Evolutionary conservation across 2,797 vertebrate genomes (phyloP), one percentile per base, ranked within the genome.

Genomic region (Cottoperca gobio): DNA sequence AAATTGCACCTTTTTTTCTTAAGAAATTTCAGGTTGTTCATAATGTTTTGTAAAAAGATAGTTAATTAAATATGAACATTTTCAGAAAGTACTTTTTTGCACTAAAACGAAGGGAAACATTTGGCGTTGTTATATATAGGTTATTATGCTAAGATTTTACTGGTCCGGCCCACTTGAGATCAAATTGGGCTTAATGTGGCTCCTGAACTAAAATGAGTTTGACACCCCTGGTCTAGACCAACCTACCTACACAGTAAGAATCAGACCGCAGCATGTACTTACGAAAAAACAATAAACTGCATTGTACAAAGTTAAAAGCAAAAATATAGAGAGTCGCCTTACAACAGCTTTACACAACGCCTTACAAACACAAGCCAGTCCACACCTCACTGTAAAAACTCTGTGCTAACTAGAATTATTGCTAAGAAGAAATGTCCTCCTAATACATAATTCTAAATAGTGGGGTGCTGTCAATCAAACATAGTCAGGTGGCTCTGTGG

Each of bases 391-490:
- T n/a, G 12, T 39, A 53, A 69, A 69, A 45, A 8, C 17, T 33
- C 14, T 9, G 7, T 1, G 10, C 8, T 23, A n/a, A 33, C 31
- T 33, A 43, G 21, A 81, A n/a, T 11, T 23, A 40, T 17, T 65
- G 5, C 50, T 13, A 40, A 1, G n/a, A 45, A 45, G 28, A 60
- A 33, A 45, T 49, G 28, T 46, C 67, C 21, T 82, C 46, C 57
- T 17, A 70, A 70, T 82, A 54, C 16, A 59, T 53, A 49, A 73
- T 54, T 62, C 33, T 70, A n/a, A 73, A 43, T 33, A 55, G 39
- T 42, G 26, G 53, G 39, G 12, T 43, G 33, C 70, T 64, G 66
- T 86, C 87, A 83, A 39, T 90, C 79, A 82, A 79, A 78, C 40
- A 43, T n/a, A 49, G 31, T 61, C 62, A 82, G 76, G 78, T 70